Evolutionary conservation across 1,140 invertebrate genomes (phyloP).

Genomic region (Brachionus angularis): DNA sequence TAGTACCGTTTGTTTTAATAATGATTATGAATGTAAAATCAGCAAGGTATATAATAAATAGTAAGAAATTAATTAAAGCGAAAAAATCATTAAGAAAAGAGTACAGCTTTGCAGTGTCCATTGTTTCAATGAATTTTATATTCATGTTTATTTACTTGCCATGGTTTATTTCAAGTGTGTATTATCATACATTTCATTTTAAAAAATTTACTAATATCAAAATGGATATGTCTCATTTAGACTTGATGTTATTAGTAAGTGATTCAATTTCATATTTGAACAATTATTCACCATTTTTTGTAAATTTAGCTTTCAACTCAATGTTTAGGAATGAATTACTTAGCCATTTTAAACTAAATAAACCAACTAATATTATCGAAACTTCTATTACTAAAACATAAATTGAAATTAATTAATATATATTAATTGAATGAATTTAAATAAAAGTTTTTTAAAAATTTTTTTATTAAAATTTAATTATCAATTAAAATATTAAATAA

Average conservation of each 20-base stretch:
- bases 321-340: not conserved
- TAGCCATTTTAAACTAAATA: not conserved
- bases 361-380: no score
- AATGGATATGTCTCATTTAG: not conserved
- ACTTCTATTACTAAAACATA: no score
- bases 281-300: conserved; percentile 23
- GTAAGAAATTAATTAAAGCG: not conserved
- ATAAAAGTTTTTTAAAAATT: no score
- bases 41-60: no score
- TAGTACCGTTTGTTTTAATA: not conserved
- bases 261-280: conserved; percentile 5
- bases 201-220: not conserved
- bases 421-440: no score
- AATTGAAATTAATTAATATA: no score
- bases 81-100: conserved; percentile 11
- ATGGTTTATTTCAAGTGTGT: conserved; percentile 1
- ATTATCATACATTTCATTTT: conserved; percentile 17
- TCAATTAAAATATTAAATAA: no score
- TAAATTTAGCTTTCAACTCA: not conserved
- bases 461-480: no score
- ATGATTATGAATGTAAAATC: not conserved
- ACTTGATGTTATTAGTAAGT: not conserved
- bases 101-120: not conserved
- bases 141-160: conserved; percentile 7
- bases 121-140: conserved; percentile 13